These are phyloP conservation scores for Ceratosolen fusciceps DNA, from an alignment of 1,140 invertebrate genomes.

Conservation along the genomic window DNA sequence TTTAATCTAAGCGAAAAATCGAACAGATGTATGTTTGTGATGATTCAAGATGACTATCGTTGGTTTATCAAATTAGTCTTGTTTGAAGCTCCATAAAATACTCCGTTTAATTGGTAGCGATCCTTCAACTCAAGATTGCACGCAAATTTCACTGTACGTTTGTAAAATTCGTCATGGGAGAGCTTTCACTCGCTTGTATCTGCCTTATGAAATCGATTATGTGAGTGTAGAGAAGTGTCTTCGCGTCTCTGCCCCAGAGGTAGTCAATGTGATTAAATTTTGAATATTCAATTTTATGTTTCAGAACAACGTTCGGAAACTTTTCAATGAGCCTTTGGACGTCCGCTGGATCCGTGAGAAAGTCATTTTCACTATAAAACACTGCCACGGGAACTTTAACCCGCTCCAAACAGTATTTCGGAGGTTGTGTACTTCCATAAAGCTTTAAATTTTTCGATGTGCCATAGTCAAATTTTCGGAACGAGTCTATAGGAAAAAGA, in stretches of 20 bases:
- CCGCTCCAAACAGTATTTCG: conserved; percentile 71
- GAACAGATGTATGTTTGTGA: conserved; percentile 13
- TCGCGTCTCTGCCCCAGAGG: conserved; percentile 69
- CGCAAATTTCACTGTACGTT: conserved; percentile 26
- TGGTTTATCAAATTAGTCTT: neutral
- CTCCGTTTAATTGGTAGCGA: conserved; percentile 22
- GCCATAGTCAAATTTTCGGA: conserved; percentile 74
- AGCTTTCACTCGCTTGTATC: conserved; percentile 40
- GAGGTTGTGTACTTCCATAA: conserved; percentile 70
- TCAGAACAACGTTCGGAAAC: conserved; percentile 70
- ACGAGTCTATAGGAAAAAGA: conserved; percentile 61
- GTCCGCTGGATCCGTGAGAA: conserved; percentile 75
- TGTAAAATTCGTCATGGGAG: conserved; percentile 40
- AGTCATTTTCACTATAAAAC: conserved; percentile 83
- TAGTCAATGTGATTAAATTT: conserved; percentile 72
- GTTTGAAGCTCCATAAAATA: conserved; percentile 11
- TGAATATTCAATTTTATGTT: conserved; percentile 63
- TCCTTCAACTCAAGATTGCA: conserved; percentile 11
- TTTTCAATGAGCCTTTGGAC: conserved; percentile 73
- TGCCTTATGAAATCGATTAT: conserved; percentile 56
- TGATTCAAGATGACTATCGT: conserved; percentile 30
- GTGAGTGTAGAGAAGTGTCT: conserved; percentile 62
- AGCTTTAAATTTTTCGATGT: conserved; percentile 65
- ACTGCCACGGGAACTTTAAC: conserved; percentile 75
- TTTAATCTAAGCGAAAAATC: conserved; percentile 38